Conservation (phyloP, 2,797 vertebrate species). For the Oreochromis mossambicus region DNA sequence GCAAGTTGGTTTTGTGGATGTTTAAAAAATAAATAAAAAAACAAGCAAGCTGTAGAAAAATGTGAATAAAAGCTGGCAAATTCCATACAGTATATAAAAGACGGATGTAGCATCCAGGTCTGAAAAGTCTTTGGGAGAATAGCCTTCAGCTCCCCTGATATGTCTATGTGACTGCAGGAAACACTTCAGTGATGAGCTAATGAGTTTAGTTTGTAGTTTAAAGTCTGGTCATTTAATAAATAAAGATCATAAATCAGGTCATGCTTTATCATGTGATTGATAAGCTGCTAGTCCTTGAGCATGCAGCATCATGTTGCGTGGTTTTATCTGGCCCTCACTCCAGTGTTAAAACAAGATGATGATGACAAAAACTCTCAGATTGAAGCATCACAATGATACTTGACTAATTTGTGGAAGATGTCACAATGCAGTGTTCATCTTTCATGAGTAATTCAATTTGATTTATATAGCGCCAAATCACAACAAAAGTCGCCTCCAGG, state of each 20-base stretch:
- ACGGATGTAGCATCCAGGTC: not conserved
- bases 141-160: not conserved
- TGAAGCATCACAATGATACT: not conserved
- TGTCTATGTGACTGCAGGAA: not conserved
- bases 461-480: not conserved
- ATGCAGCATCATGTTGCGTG: not conserved
- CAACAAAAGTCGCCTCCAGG: not conserved
- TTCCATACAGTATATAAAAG: not conserved
- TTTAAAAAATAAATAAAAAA: not conserved
- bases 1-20: not conserved
- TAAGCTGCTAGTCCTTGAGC: not conserved
- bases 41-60: not conserved
- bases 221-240: not conserved
- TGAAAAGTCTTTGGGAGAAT: not conserved
- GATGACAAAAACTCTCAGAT: not conserved
- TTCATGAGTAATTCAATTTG: not conserved
- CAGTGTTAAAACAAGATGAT: not conserved
- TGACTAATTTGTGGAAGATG: not conserved
- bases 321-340: not conserved
- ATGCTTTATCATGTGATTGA: not conserved
- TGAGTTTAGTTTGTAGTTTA: not conserved
- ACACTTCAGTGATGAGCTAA: not conserved
- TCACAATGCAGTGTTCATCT: not conserved
- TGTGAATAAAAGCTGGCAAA: not conserved
- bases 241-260: not conserved